Conservation (phyloP, 2,113 vertebrate genomes). For the Pardalotus punctatus region DNA sequence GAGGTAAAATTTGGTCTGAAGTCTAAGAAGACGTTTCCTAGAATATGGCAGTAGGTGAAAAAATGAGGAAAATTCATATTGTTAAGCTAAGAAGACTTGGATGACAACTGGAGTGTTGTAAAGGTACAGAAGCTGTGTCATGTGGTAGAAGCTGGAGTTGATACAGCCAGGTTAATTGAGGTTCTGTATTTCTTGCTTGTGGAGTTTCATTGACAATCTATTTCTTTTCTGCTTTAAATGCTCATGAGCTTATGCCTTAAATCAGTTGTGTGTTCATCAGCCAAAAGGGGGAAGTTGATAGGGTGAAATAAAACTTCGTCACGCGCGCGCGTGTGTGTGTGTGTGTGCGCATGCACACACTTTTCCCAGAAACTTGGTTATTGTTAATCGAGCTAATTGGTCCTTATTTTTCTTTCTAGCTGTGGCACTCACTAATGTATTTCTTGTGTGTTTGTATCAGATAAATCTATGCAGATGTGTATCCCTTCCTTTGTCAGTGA, state of each 20-base stretch:
- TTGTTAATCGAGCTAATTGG: not conserved
- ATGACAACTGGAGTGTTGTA: not conserved
- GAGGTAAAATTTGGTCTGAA: not conserved
- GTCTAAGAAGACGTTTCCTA: not conserved
- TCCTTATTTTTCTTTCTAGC: not conserved
- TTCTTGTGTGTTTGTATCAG: not conserved
- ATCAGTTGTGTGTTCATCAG: not conserved
- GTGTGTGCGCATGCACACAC: no score
- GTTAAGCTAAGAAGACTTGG: not conserved
- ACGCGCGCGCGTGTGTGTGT: no score
- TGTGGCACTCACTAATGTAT: not conserved
- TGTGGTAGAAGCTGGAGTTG: not conserved
- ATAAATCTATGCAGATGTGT: rapidly evolving
- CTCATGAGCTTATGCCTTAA: not conserved
- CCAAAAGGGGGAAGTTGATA: not conserved
- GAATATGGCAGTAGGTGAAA: not conserved
- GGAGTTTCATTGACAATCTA: not conserved
- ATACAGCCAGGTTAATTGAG: not conserved
- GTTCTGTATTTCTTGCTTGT: not conserved
- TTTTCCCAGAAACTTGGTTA: not conserved
- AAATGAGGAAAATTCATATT: not conserved
- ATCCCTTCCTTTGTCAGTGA: not conserved
- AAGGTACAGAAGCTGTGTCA: not conserved
- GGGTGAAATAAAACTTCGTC: not conserved
- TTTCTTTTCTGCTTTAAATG: not conserved